Evolutionary conservation across 1,140 invertebrate species (phyloP).

Genomic region (Atopsyche davidsoni): DNA sequence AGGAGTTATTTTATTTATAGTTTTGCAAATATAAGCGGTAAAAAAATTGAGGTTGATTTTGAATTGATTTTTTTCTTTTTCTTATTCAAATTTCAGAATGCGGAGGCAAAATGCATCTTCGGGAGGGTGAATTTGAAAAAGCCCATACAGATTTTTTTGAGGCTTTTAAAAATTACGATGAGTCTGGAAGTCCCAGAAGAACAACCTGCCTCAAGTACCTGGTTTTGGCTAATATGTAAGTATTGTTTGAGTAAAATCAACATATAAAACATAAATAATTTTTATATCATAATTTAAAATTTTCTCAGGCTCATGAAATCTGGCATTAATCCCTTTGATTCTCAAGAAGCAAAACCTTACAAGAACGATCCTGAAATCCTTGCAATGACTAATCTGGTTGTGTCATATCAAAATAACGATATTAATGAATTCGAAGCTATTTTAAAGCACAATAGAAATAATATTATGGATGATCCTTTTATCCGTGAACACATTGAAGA

Average conservation of each 20-base stretch:
- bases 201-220: slow-evolving; percentile 98
- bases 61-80: slow-evolving; percentile 3
- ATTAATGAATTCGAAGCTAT: slow-evolving; percentile 98
- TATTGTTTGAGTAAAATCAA: slow-evolving; percentile 10
- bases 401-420: slow-evolving; percentile 98
- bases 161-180: slow-evolving; percentile 99
- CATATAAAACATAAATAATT: neutral
- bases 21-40: too few relatives aligned
- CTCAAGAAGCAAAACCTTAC: slow-evolving; percentile 99
- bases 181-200: slow-evolving; percentile 94
- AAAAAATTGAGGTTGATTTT: neutral
- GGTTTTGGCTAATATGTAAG: slow-evolving; percentile 94
- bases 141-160: slow-evolving; percentile 99
- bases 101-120: slow-evolving; percentile 98
- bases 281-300: slow-evolving; percentile 3
- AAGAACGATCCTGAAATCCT: slow-evolving; percentile 99
- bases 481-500: slow-evolving; percentile 99
- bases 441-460: slow-evolving; percentile 88
- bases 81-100: slow-evolving; percentile 67
- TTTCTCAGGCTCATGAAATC: slow-evolving; percentile 90
- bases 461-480: slow-evolving; percentile 99
- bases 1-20: neutral
- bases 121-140: slow-evolving; percentile 98
- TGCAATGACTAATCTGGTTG: slow-evolving; percentile 98
- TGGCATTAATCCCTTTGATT: slow-evolving; percentile 99